Base-by-base conservation (phyloP, 2,113 vertebrate genomes). In the Rhodinocichla rosea region DNA sequence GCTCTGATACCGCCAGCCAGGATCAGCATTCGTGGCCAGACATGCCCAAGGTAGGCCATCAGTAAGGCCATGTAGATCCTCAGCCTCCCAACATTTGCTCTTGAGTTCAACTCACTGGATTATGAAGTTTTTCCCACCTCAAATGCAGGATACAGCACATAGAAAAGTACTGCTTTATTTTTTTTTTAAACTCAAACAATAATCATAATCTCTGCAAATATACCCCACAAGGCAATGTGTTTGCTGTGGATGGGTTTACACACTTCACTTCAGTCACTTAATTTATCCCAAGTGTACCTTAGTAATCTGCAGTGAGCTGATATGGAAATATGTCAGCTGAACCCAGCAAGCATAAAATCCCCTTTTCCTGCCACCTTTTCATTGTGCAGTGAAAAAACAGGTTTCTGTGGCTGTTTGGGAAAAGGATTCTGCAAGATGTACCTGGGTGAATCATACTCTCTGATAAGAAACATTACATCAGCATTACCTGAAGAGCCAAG, bases 341-440 rank as follows among this genome's bases (percentile, higher is more conserved):
- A 91, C 16, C 39, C 87, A 91, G 42, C 81, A 91, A 83, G 52
- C 55, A 75, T 64, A 84, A 94, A 94, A 94, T 82, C 40, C 52
- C 70, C 40, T 91, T 87, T 73, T 87, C 40, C 57, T 3, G 5
- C 20, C 40, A 74, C 69, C 64, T 84, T 82, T 91, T 39, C 45
- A 24, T 23, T 47, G 59, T 62, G 24, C 78, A 91, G 47, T 39
- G 64, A 91, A 95, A 67, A 27, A 91, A 69, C 13, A 74, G 35
- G 42, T 65, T 88, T 56, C 57, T 77, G 9, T 4, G 0, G 39
- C 71, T 91, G 55, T 65, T 81, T 23, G 13, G 15, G 70, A 40
- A 74, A 74, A 80, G 59, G 27, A 62, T 85, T 95, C 70, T 85
- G 45, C 2, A 16, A 57, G 63, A 62, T 67, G 33, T 77, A 80